Base-by-base conservation (phyloP, 92 coral and sea anemone genomes). In the Epizoanthus ramosus region DNA sequence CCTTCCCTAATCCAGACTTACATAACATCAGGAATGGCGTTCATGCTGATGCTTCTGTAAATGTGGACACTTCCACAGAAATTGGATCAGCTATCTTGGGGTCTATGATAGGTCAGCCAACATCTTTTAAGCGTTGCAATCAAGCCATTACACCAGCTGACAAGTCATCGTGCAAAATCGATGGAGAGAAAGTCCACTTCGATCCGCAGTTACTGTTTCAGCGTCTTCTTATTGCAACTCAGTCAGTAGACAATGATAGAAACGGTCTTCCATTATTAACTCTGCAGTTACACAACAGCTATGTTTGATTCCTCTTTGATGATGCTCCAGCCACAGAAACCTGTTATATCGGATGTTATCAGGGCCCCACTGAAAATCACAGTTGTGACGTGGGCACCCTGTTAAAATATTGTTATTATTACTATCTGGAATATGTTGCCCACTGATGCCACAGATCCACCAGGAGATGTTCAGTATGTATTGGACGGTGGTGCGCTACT, bases 21-120 rank as follows among this genome's bases (percentile, higher is more conserved):
- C 74, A 43, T 9, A 75, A 83, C 87, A 83, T 87, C 80, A 74
- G 75, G 84, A 83, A 41, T 58, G 91, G 87, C 17, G 87, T 83
- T 19, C 63, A 59, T 68, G 91, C 91, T 16, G 87, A 82, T 17
- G n/a, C 57, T 28, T 59, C 73, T 57, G 75, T 87, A 9, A 87
- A 83, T 57, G 91, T 70, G 57, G 87, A 75, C 23, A 31, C 8
- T n/a, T 69, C 76, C 41, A 82, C 19, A 56, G 73, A 25, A 3
- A 37, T 72, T 7, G 84, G 83, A 39, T 19, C 79, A 19, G 25
- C 47, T 22, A 85, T 81, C 59, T 24, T 83, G 54, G 54, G 8
- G 17, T 75, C 82, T 7, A 86, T 83, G 88, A 64, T 18, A 15
- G 90, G 81, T 12, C 59, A 86, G 39, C 10, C 74, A 2, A 81